Evolutionary conservation across 2,797 vertebrate genomes (phyloP).

Genomic region (Pipistrellus kuhlii): DNA sequence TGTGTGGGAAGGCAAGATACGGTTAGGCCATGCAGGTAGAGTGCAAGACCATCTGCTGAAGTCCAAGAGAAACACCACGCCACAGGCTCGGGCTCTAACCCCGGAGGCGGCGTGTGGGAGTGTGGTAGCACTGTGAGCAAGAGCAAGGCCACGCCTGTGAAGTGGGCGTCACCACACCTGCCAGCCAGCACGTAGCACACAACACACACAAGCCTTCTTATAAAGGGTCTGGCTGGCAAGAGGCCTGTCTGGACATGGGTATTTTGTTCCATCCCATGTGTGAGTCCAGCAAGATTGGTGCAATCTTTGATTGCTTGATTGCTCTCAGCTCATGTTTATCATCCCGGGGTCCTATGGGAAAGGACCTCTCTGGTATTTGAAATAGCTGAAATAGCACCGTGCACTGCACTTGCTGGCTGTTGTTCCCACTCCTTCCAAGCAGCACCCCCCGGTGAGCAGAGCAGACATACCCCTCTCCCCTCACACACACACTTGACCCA

Average conservation of each 20-base stretch:
- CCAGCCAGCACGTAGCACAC: rapidly evolving
- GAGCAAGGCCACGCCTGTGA: background rate
- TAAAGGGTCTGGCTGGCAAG: background rate
- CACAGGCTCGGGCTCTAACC: background rate
- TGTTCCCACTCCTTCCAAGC: rapidly evolving
- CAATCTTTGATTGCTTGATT: background rate
- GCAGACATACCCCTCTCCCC: background rate
- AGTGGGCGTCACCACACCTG: background rate
- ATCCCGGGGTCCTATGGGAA: background rate
- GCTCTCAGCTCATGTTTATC: rapidly evolving
- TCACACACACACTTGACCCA: background rate
- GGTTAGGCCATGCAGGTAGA: background rate
- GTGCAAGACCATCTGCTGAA: background rate
- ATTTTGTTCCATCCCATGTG: background rate
- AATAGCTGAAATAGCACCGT: rapidly evolving
- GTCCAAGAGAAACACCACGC: background rate
- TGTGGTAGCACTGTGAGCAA: rapidly evolving
- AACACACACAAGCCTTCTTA: background rate
- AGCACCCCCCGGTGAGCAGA: background rate
- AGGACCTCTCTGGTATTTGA: background rate
- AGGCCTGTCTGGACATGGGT: background rate
- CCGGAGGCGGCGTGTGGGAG: rapidly evolving
- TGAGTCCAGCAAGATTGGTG: background rate
- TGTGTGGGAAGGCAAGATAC: background rate
- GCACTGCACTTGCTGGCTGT: rapidly evolving